Percentiles rank a stretch among this genome's conserved stretches.
Conservation (phyloP, 2,888 invertebrate species). For the Ochropacha duplaris region DNA sequence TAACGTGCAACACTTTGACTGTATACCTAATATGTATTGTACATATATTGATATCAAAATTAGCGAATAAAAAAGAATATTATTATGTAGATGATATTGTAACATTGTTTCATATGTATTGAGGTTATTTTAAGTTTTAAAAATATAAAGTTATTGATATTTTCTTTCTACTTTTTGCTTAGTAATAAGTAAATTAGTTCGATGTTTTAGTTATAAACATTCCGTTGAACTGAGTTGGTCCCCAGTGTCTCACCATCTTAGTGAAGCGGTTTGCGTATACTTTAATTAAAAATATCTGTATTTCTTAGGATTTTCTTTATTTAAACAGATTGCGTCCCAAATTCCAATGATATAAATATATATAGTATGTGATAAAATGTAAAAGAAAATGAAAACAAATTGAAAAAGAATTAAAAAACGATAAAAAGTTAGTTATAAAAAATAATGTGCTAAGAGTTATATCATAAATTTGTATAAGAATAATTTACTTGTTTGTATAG, state of each 20-base stretch:
- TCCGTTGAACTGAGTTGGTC: too few relatives aligned
- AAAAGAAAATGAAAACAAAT: not conserved
- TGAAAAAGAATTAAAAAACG: not conserved
- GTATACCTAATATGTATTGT: slow-evolving; percentile 1
- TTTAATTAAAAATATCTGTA: too few relatives aligned
- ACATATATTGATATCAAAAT: too few relatives aligned
- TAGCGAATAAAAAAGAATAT: not conserved
- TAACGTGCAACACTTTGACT: not conserved
- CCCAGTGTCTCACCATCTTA: not conserved
- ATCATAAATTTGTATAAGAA: too few relatives aligned
- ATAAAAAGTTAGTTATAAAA: not conserved
- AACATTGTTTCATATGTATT: not conserved
- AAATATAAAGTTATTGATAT: not conserved
- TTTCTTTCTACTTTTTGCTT: not conserved
- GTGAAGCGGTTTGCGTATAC: not conserved
- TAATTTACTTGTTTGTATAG: not conserved
- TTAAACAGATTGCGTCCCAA: slow-evolving; percentile 26
- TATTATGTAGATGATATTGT: not conserved
- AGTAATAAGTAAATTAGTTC: not conserved
- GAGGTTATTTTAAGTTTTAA: not conserved
- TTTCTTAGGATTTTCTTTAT: too few relatives aligned
- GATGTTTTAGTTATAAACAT: not conserved
- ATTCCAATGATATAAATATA: slow-evolving; percentile 55
- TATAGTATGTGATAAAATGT: slow-evolving; percentile 44
- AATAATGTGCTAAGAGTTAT: not conserved